A percentile compares a stretch with the other conserved stretches of the same genome.
Conservation (phyloP, 1,140 invertebrate genomes). For the Hycleus cichorii region DNA sequence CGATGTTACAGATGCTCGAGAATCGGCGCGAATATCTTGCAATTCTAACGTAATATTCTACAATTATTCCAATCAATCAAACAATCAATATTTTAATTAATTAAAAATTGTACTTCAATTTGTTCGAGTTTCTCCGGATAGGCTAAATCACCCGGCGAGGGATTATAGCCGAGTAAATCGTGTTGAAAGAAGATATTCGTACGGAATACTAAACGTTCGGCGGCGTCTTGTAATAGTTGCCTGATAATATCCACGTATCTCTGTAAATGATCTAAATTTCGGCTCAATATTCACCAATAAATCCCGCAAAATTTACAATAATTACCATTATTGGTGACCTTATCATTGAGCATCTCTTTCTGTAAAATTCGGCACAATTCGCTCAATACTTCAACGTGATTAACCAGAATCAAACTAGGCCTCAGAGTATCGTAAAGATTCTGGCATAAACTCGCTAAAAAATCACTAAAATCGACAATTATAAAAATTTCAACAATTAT, state of each 20-base stretch:
- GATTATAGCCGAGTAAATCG: constrained; percentile 83
- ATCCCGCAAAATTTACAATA: not conserved
- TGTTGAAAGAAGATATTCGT: constrained; percentile 89
- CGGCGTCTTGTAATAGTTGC: constrained; percentile 90
- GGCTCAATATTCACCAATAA: not conserved
- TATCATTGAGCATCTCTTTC: constrained; percentile 72
- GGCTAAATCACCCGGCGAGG: constrained; percentile 89
- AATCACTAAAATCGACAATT: constrained; percentile 47
- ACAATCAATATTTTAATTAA: constrained; percentile 2
- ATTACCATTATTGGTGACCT: constrained; percentile 78
- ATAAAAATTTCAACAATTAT: not conserved
- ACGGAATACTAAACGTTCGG: constrained; percentile 92
- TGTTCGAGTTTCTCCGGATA: constrained; percentile 96
- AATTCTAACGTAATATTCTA: constrained; percentile 68
- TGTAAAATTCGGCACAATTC: not conserved
- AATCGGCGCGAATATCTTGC: constrained; percentile 54
- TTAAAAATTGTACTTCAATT: constrained; percentile 62
- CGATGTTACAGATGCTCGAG: constrained; percentile 58
- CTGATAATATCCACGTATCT: constrained; percentile 78
- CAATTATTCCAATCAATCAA: constrained; percentile 18
- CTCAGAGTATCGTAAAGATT: constrained; percentile 87
- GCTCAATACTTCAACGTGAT: constrained; percentile 94
- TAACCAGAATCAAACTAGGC: constrained; percentile 94
- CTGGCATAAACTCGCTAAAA: constrained; percentile 79
- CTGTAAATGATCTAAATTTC: constrained; percentile 52